These are phyloP conservation scores for Trochalopteron elliotii DNA, from an alignment of 2,113 vertebrate species.

Conservation along the genomic window DNA sequence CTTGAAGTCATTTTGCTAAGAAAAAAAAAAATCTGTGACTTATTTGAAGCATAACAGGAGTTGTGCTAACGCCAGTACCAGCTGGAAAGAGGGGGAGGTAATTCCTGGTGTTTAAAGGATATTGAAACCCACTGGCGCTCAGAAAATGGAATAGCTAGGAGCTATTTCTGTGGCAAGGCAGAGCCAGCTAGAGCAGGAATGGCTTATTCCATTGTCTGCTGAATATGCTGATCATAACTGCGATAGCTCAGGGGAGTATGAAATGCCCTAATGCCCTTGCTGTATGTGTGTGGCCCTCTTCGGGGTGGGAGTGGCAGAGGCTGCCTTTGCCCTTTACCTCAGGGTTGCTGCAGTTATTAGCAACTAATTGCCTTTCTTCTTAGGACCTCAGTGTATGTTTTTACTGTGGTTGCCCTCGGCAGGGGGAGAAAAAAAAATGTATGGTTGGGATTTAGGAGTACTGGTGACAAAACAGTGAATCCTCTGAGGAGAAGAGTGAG, in stretches of 20 bases:
- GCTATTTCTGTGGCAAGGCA: not conserved
- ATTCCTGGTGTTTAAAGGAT: not conserved
- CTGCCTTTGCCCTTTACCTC: constrained; percentile 16
- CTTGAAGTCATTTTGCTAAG: not conserved
- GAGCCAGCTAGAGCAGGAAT: constrained; percentile 2
- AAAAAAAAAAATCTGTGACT: not conserved
- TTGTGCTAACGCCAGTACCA: not conserved
- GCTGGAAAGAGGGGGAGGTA: not conserved
- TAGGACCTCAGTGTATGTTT: not conserved
- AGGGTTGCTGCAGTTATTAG: not conserved
- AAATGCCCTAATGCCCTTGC: constrained; percentile 21
- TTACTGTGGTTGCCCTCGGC: not conserved
- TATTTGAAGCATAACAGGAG: not conserved
- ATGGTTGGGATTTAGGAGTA: not conserved
- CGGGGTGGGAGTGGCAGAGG: not conserved
- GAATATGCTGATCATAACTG: not conserved
- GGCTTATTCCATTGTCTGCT: constrained; percentile 18
- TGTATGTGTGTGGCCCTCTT: not conserved
- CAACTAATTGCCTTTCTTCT: not conserved
- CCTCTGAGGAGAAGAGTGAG: not conserved
- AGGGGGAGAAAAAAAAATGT: not conserved
- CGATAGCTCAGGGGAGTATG: not conserved
- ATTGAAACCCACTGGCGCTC: constrained; percentile 6
- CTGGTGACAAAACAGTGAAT: not conserved
- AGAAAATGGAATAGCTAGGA: constrained; percentile 6